These are phyloP conservation scores for Hylaeus anthracinus DNA, from an alignment of 1,140 invertebrate genomes.

Conservation along the genomic window DNA sequence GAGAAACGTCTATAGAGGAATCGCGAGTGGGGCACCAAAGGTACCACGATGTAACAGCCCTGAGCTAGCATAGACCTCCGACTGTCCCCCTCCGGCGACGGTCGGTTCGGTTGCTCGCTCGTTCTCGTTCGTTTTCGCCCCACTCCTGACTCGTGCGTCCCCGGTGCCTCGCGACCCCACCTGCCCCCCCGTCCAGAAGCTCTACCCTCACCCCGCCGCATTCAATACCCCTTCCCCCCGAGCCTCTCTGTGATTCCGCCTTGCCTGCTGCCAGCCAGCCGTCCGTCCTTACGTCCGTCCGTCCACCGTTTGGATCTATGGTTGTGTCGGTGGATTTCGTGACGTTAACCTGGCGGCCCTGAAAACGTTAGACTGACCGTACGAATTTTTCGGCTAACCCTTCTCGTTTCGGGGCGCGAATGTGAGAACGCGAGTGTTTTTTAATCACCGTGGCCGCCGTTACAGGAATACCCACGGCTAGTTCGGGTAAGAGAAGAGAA, in stretches of 20 bases:
- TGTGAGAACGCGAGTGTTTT: conserved; percentile 61
- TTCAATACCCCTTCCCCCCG: conserved; percentile 38
- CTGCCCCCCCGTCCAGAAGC: conserved; percentile 37
- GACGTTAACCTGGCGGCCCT: conserved; percentile 80
- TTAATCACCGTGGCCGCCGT: conserved; percentile 51
- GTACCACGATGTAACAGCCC: conserved; percentile 60
- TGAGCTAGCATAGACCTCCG: conserved; percentile 70
- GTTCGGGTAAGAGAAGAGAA: conserved; percentile 50
- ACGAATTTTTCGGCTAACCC: conserved; percentile 69
- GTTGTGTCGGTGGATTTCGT: conserved; percentile 72
- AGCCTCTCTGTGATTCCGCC: conserved; percentile 57
- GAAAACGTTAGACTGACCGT: conserved; percentile 73
- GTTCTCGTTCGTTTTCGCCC: conserved; percentile 54
- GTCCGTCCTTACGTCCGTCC: conserved; percentile 77
- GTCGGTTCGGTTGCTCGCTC: conserved; percentile 54
- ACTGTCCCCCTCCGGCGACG: conserved; percentile 54
- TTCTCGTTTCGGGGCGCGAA: conserved; percentile 56
- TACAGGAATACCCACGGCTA: conserved; percentile 29
- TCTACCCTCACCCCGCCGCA: conserved; percentile 36
- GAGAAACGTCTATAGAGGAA: conserved; percentile 2
- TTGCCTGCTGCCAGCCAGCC: conserved; percentile 70
- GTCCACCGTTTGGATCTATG: conserved; percentile 72
- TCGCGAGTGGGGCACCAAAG: background rate
- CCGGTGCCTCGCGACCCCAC: conserved; percentile 45
- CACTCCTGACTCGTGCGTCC: conserved; percentile 19